Base-by-base conservation (phyloP, 2,888 invertebrate species). In the Drosophila anceps region DNA sequence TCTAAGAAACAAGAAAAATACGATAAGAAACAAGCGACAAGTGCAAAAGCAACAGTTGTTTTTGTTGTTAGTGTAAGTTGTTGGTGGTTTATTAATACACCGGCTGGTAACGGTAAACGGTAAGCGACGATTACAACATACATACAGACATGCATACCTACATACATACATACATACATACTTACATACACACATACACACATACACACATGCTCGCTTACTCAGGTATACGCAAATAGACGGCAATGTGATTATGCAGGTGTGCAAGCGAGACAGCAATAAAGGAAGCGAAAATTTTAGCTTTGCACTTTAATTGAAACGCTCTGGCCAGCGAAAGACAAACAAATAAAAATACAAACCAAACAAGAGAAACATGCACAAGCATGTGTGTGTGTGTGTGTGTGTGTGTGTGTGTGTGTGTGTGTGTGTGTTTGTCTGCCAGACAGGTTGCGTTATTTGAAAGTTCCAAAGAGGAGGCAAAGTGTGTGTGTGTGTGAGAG, bases 71-170 rank as follows among this genome's bases (percentile, higher is more conserved):
- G 43, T 41, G 65, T 43, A 15, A n/a, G 31, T 31, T 69, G 57
- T 44, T 78, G 69, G 55, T 72, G 66, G 48, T 64, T 81, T 87
- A 68, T 86, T 80, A 73, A 83, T 86, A 72, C 72, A 72, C 86
- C 72, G 86, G 80, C 88, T 59, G 62, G 67, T 60, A 85, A 85
- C 89, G 81, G 90, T 89, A 84, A 77, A 79, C 58, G 68, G 81
- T 65, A 73, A 82, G 70, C 66, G 76, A 57, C 69, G 79, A 79
- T 86, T 90, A 90, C 89, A 88, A 80, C 73, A 88, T 66, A 27
- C 37, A 53, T 10, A 29, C 12, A 48, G 78, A 80, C 88, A 87
- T 1, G 74, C 68, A 84, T 65, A 72, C 48, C 62, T 44, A n/a
- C 24, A 18, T 4, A 7, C 48, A 29, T 48, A 58, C 27, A n/a